Evolutionary conservation across 2,797 vertebrate genomes (phyloP).

Genomic region (Phrynocephalus vlangalii): DNA sequence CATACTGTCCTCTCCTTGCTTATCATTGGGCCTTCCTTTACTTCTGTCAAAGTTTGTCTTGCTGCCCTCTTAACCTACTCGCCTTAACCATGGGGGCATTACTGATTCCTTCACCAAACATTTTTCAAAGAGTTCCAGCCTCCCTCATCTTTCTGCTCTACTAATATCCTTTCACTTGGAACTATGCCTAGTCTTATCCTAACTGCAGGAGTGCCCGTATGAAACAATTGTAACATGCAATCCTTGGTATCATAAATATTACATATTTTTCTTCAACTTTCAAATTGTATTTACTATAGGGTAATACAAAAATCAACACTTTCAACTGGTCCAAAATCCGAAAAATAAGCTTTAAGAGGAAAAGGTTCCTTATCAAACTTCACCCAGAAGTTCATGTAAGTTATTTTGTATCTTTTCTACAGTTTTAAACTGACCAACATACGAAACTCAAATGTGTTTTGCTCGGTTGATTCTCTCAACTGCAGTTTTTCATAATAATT

Average conservation of each 20-base stretch:
- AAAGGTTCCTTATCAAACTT: conserved; percentile 95
- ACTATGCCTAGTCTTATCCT: no score
- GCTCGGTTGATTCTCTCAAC: not conserved
- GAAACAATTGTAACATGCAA: no score
- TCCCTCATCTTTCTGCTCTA: no score
- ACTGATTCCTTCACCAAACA: no score
- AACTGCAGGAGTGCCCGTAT: no score
- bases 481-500: not conserved
- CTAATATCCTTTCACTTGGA: no score
- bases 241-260: not conserved
- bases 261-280: not conserved
- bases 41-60: no score
- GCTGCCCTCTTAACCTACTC: no score
- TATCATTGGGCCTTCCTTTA: no score
- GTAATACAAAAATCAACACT: conserved; percentile 95
- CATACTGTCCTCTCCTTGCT: no score
- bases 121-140: no score
- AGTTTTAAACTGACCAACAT: not conserved
- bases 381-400: conserved; percentile 94
- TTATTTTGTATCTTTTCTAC: conserved; percentile 37
- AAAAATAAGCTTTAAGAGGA: conserved; percentile 98
- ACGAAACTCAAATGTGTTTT: not conserved
- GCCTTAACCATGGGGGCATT: no score
- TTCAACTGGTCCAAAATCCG: conserved; percentile 99
- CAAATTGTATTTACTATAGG: conserved; percentile 76